Evolutionary conservation across 2,113 vertebrate species (phyloP), one percentile per base, ranked within the genome.

Genomic region (Thryonomys swinderianus): DNA sequence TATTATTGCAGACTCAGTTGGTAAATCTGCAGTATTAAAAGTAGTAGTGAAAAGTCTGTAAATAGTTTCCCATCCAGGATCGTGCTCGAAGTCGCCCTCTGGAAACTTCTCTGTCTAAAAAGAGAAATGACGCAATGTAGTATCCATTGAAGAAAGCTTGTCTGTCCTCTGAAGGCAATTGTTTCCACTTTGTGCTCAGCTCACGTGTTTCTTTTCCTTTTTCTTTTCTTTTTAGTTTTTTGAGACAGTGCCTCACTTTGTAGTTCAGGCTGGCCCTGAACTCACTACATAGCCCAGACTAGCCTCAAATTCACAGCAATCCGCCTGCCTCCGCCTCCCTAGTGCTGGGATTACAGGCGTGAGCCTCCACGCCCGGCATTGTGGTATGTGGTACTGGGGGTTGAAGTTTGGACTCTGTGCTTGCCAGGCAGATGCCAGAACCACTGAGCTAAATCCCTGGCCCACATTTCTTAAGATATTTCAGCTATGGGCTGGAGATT

Each of bases 31-130:
- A 0, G 99, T 98, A 82, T 98, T 99, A 94, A 99, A 99, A 32
- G 99, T 98, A 0, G 98, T 99, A 78, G 98, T 98, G 27, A 99
- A 98, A 95, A 99, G 99, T 78, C 98, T 98, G 96, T 99, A 99
- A 96, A 99, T 99, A 98, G 98, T 98, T 96, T 99, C 99, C 98
- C 98, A 98, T 71, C 99, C 98, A 62, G 99, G 99, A 51, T 99
- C 99, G 20, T 98, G 98, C 93, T 98, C 98, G 95, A 98, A 98
- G 97, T 99, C 98, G 59, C 99, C 99, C 85, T 99, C 98, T 34
- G 98, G 98, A 97, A 99, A 98, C 59, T 98, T 98, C 79, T 99
- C 98, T 90, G 98, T 96, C 99, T 99, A 98, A 90, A 98, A 98
- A 14, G 92, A 83, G 94, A 82, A 97, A 95, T 93, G 45, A 93